A percentile compares a stretch with the other conserved stretches of the same genome.
These are phyloP conservation scores for Drosophila cardini DNA, from an alignment of 1,140 invertebrate genomes.

Conservation along the genomic window DNA sequence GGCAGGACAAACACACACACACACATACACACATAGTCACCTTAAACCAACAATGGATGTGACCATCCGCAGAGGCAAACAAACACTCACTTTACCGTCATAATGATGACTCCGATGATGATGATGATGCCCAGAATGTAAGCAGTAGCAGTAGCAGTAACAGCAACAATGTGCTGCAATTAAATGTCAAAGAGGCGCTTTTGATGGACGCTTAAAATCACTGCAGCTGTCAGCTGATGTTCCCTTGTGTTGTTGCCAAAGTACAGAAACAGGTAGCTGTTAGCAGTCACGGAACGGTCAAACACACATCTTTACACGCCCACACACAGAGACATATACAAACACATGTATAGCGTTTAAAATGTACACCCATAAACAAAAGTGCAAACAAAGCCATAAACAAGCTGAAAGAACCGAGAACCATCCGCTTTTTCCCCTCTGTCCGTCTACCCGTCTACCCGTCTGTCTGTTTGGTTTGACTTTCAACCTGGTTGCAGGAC, in stretches of 20 bases:
- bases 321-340: constrained; percentile 38
- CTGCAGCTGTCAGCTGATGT: constrained; percentile 73
- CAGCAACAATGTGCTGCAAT: constrained; percentile 74
- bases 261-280: constrained; percentile 17
- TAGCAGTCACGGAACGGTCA: constrained; percentile 65
- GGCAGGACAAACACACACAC: constrained; percentile 42
- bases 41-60: constrained; percentile 32
- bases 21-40: background rate
- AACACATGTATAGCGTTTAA: constrained; percentile 69
- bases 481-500: constrained; percentile 28
- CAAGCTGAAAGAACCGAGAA: constrained; percentile 57
- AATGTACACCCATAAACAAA: constrained; percentile 83
- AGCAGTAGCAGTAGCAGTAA: constrained; percentile 20
- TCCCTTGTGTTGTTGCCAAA: constrained; percentile 32
- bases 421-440: background rate
- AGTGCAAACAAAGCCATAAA: constrained; percentile 83
- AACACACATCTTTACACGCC: constrained; percentile 29
- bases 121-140: constrained; percentile 6
- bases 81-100: constrained; percentile 24
- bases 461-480: constrained; percentile 23
- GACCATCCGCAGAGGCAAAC: constrained; percentile 29
- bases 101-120: constrained; percentile 15
- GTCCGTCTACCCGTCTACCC: background rate
- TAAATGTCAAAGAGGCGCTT: constrained; percentile 78
- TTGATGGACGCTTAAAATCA: constrained; percentile 83